Percentiles rank a stretch among this genome's conserved stretches.
Conservation (phyloP, 1,140 invertebrate genomes). For the Euwallacea fornicatus region DNA sequence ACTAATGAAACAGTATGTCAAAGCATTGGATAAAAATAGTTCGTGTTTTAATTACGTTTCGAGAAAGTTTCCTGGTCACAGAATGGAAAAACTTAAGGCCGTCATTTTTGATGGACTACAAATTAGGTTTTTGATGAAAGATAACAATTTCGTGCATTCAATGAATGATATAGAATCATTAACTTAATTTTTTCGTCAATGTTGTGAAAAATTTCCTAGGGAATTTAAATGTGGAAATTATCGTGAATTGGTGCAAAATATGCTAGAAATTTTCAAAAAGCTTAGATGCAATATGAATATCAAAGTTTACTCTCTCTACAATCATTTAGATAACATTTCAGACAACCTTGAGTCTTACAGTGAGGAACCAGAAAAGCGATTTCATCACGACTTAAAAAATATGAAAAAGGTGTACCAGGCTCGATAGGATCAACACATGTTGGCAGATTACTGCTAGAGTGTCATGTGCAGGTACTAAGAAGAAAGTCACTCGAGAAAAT, state of each 20-base stretch:
- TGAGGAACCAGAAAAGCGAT: constrained; percentile 45
- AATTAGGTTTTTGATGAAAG: constrained; percentile 23
- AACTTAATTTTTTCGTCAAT: constrained; percentile 19
- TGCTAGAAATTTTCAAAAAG: too few relatives aligned
- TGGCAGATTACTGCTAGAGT: constrained; percentile 46
- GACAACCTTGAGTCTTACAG: constrained; percentile 37
- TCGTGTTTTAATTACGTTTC: constrained; percentile 37
- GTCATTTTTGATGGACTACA: constrained; percentile 37
- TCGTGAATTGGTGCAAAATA: constrained; percentile 33
- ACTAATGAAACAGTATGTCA: constrained; percentile 50
- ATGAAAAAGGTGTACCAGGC: constrained; percentile 43
- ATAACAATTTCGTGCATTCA: constrained; percentile 7
- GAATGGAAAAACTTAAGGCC: constrained; percentile 34
- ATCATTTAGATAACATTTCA: constrained; percentile 37
- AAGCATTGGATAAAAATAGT: constrained; percentile 41
- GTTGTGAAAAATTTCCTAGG: constrained; percentile 42
- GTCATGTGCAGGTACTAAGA: not conserved
- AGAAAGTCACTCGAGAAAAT: not conserved
- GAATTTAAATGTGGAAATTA: constrained; percentile 40
- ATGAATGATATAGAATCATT: too few relatives aligned
- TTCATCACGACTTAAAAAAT: constrained; percentile 44
- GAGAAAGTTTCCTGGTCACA: constrained; percentile 30
- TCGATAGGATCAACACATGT: constrained; percentile 43
- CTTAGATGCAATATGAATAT: constrained; percentile 41
- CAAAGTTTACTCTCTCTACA: constrained; percentile 36